Percentiles rank a stretch among this genome's conserved stretches.
phyloP scores from a whole-genome alignment of 2,113 vertebrate species.

The Turdus rufiventris region DNA sequence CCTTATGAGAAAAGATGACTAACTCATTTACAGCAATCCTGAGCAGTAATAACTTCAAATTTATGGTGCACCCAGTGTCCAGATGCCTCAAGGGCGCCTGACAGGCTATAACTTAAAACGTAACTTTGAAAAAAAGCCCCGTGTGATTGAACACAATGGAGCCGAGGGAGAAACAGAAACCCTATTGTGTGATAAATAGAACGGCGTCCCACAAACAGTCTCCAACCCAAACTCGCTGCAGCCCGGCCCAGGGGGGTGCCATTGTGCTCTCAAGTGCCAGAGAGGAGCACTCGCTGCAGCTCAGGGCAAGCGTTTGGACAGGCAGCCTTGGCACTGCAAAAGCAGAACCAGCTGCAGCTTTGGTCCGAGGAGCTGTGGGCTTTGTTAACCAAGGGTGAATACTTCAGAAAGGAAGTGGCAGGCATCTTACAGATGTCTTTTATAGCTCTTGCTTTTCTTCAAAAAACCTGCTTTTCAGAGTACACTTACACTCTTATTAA shows the following conservation, averaged over 20 bases:
- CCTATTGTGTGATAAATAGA: constrained; percentile 10
- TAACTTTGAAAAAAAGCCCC: neutral
- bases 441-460: neutral
- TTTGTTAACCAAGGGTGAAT: neutral
- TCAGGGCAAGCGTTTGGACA: neutral
- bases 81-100: neutral
- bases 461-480: neutral
- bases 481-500: neutral
- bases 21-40: neutral
- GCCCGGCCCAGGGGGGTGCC: constrained; percentile 3
- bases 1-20: constrained; percentile 45
- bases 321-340: neutral
- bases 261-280: neutral
- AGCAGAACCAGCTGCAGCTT: neutral
- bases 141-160: neutral
- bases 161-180: neutral
- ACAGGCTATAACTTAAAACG: neutral
- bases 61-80: constrained; percentile 9
- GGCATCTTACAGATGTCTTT: neutral
- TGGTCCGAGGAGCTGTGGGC: neutral
- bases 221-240: neutral
- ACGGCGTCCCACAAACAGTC: neutral
- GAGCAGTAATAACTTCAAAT: constrained; percentile 2
- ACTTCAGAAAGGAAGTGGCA: neutral
- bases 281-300: neutral